These are phyloP conservation scores for Sakesphorus luctuosus DNA, from an alignment of 2,113 vertebrate species.

Conservation along the genomic window DNA sequence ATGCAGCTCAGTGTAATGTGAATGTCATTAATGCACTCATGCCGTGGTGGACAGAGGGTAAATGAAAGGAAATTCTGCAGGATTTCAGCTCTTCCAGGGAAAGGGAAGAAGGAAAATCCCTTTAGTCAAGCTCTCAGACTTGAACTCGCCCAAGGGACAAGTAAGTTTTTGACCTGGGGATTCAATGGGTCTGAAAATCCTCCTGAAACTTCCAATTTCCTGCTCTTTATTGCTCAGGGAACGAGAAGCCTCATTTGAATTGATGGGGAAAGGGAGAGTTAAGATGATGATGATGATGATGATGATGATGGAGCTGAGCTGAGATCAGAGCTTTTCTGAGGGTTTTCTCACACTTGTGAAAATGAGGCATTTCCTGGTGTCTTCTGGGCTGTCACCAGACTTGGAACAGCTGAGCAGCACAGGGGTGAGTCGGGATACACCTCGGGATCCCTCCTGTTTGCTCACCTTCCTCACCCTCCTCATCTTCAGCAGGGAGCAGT, in stretches of 20 bases:
- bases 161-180: neutral
- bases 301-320: neutral
- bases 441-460: neutral
- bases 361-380: neutral
- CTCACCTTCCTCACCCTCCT: neutral
- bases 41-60: neutral
- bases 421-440: neutral
- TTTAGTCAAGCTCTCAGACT: neutral
- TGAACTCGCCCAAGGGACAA: neutral
- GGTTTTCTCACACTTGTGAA: neutral
- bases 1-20: neutral
- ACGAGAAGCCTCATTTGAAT: neutral
- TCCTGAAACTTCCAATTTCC: neutral
- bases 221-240: neutral
- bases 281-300: neutral
- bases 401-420: neutral
- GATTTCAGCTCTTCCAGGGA: neutral
- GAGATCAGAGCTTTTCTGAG: neutral
- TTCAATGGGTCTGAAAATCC: rapidly evolving
- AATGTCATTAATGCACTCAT: neutral
- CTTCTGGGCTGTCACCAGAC: neutral
- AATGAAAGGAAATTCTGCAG: neutral
- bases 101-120: neutral
- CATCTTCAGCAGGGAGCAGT: neutral
- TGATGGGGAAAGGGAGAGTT: neutral